Conservation (phyloP, 2,888 invertebrate species). For the Idaea biselata region DNA sequence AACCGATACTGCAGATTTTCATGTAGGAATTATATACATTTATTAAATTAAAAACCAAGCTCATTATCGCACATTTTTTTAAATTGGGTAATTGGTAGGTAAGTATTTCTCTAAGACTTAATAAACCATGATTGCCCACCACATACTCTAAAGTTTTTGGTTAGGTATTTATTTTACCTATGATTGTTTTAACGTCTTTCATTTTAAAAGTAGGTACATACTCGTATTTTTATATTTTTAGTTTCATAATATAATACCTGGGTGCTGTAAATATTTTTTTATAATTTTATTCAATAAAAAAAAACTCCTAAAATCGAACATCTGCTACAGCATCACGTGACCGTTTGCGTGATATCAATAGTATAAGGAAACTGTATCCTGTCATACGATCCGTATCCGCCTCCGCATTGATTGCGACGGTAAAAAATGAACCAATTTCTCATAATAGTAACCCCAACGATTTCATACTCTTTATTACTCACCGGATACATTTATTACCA, state of each 20-base stretch:
- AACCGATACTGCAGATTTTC: background rate
- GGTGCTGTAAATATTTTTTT: constrained; percentile 79
- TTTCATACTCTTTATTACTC: constrained; percentile 68
- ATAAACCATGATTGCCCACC: too few relatives aligned
- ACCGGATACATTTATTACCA: constrained; percentile 76
- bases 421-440: constrained; percentile 77
- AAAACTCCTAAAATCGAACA: constrained; percentile 35
- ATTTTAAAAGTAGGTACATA: too few relatives aligned
- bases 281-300: constrained; percentile 73
- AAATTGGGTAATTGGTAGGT: too few relatives aligned
- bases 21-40: too few relatives aligned
- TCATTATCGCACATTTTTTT: too few relatives aligned
- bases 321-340: constrained; percentile 66
- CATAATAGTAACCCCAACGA: constrained; percentile 69
- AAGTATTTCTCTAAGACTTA: too few relatives aligned
- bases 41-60: too few relatives aligned
- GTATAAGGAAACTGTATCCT: constrained; percentile 69
- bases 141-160: too few relatives aligned
- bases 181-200: too few relatives aligned
- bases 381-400: constrained; percentile 78
- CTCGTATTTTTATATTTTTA: too few relatives aligned
- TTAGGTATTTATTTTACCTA: too few relatives aligned
- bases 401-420: constrained; percentile 64
- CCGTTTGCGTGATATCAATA: constrained; percentile 67
- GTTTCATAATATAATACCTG: too few relatives aligned